Percentiles rank a stretch among this genome's conserved stretches.
These are phyloP conservation scores for Vanacampus margaritifer DNA, from an alignment of 2,113 vertebrate genomes.

Conservation along the genomic window DNA sequence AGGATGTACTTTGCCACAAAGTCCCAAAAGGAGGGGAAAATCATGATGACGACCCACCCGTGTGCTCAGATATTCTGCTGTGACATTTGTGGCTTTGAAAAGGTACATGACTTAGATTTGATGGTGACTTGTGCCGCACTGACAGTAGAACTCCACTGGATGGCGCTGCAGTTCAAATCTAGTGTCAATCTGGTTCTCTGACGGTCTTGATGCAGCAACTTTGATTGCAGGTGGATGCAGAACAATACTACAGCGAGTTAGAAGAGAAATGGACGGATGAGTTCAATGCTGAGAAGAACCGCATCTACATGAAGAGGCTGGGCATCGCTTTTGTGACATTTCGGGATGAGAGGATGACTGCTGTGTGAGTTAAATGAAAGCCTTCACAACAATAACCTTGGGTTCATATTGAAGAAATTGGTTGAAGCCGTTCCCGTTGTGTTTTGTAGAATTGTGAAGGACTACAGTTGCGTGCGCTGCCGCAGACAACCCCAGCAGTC, in stretches of 20 bases:
- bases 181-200: conserved; percentile 9
- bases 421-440: neutral
- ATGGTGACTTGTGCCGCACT: conserved; percentile 25
- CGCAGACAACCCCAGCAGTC: conserved; percentile 83
- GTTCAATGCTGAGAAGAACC: conserved; percentile 92
- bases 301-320: conserved; percentile 82
- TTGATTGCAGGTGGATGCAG: conserved; percentile 86
- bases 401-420: neutral
- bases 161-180: conserved; percentile 63
- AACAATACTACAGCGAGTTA: conserved; percentile 93
- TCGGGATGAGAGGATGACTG: conserved; percentile 87
- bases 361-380: conserved; percentile 77
- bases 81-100: conserved; percentile 85
- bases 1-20: conserved; percentile 89
- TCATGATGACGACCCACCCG: conserved; percentile 90
- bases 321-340: conserved; percentile 93
- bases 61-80: conserved; percentile 91
- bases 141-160: conserved; percentile 57
- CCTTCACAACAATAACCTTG: neutral
- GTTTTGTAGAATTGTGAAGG: conserved; percentile 81
- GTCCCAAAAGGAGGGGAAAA: conserved; percentile 86
- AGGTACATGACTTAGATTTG: conserved; percentile 66
- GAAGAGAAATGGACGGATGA: conserved; percentile 95
- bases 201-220: conserved; percentile 14
- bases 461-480: conserved; percentile 78